Conservation (phyloP, 2,888 invertebrate genomes). For the Yponomeuta sedellus region DNA sequence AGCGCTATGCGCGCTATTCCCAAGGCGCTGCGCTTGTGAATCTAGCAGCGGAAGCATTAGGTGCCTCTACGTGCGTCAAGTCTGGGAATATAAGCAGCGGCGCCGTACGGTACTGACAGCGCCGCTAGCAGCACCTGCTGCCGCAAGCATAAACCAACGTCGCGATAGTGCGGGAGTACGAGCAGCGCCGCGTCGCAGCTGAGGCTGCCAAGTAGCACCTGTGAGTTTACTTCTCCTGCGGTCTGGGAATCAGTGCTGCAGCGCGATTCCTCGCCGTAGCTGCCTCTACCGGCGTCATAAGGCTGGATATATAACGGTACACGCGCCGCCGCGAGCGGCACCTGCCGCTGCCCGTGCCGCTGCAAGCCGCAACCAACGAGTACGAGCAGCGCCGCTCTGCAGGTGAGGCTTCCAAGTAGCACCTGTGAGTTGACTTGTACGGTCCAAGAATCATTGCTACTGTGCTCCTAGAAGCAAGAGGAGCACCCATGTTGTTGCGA, state of each 20-base stretch:
- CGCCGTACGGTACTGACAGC: constrained; percentile 38
- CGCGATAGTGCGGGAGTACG: constrained; percentile 83
- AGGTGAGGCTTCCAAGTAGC: constrained; percentile 79
- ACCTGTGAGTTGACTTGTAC: constrained; percentile 53
- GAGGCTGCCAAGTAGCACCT: constrained; percentile 77
- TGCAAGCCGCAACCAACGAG: constrained; percentile 86
- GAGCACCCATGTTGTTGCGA: too few species aligned
- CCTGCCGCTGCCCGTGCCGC: constrained; percentile 90
- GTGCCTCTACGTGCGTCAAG: too few species aligned
- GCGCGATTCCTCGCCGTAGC: too few species aligned
- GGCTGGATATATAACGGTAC: too few species aligned
- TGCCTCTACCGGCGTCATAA: too few species aligned
- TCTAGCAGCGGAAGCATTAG: too few species aligned
- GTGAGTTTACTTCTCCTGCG: constrained; percentile 51
- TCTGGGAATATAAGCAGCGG: too few species aligned
- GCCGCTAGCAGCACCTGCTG: constrained; percentile 55
- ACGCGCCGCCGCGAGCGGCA: constrained; percentile 86
- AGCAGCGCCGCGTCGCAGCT: constrained; percentile 78
- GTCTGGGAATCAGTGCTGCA: too few species aligned
- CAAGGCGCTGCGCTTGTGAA: too few species aligned
- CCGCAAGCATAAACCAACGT: constrained; percentile 87
- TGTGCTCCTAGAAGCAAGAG: too few species aligned
- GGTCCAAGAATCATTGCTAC: too few species aligned
- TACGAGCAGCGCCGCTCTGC: constrained; percentile 81
- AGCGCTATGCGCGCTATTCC: too few species aligned